Evolutionary conservation across 2,797 vertebrate genomes (phyloP), one percentile per base, ranked within the genome.

Genomic region (Mustela erminea): DNA sequence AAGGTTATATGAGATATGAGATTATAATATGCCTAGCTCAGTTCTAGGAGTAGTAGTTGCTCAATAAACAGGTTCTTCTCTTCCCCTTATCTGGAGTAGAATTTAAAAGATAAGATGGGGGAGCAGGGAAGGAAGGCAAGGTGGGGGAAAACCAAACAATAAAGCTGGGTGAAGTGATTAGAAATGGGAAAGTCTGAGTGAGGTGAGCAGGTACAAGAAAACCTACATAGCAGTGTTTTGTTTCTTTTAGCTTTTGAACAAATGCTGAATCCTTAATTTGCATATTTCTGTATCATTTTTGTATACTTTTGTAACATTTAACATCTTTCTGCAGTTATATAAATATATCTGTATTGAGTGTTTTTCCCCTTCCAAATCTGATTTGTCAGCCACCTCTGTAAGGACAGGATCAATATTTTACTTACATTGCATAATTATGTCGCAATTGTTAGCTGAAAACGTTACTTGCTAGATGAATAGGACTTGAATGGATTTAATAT

Each of bases 241-340:
- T 70, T 90, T 77, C n/a, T 56, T 91, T 87, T 83, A 75, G n/a
- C 23, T 87, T 80, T 91, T 85, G 77, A 97, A 52, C 84, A 93
- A 87, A 68, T 92, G 12, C 43, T 46, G 54, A 77, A 64, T 82
- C 62, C 9, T 86, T 85, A 89, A 41, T 82, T 80, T 87, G n/a
- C 11, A 0, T 87, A 46, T 13, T 54, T 86, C 41, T 81, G 35
- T 12, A 75, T 29, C 38, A 46, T 29, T 77, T 49, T 32, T 77
- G 15, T 17, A 32, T 32, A 77, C 27, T 77, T 49, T 49, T 74
- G 38, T 82, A 38, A 77, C 8, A 83, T 20, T 83, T 96, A 89
- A 87, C 38, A 38, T 66, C 43, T 56, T 84, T 93, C 41, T 95
- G 27, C 25, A 54, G 2, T 46, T 81, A 68, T 52, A 62, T 92